Evolutionary conservation across 2,797 vertebrate genomes (phyloP).

Genomic region (Pagetopsis macropterus): DNA sequence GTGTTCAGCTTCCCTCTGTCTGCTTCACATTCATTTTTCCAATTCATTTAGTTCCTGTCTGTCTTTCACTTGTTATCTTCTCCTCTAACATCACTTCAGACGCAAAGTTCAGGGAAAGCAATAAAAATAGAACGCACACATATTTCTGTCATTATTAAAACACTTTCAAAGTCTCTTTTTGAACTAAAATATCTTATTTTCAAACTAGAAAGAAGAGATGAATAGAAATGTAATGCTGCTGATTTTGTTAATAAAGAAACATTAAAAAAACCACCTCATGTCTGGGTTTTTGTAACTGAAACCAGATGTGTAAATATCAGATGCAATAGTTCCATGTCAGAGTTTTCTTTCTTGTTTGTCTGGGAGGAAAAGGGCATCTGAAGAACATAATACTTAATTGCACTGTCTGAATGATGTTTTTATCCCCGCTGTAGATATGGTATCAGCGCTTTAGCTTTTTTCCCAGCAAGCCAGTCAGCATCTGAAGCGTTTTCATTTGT

Average conservation of each 20-base stretch:
- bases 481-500: constrained; percentile 1
- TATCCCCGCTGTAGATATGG: not conserved
- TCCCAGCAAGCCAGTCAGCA: not conserved
- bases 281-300: constrained; percentile 6
- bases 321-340: not conserved
- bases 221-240: constrained; percentile 6
- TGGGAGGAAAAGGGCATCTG: not conserved
- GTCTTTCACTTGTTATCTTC: constrained; percentile 30
- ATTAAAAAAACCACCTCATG: not conserved
- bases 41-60: constrained; percentile 22
- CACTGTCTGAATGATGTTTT: not conserved
- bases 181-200: constrained; percentile 21
- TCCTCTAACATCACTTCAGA: constrained; percentile 41
- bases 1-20: constrained; percentile 28
- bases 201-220: constrained; percentile 19
- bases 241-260: constrained; percentile 22
- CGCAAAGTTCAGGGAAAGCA: constrained; percentile 29
- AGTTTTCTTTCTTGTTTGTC: not conserved
- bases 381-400: not conserved
- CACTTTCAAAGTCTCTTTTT: constrained; percentile 4
- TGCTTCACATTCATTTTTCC: constrained; percentile 31
- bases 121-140: constrained; percentile 40
- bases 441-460: constrained; percentile 1
- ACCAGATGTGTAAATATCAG: not conserved
- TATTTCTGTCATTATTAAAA: constrained; percentile 23